Evolutionary conservation across 2,113 vertebrate species (phyloP).

Genomic region (Oreocharis arfaki): DNA sequence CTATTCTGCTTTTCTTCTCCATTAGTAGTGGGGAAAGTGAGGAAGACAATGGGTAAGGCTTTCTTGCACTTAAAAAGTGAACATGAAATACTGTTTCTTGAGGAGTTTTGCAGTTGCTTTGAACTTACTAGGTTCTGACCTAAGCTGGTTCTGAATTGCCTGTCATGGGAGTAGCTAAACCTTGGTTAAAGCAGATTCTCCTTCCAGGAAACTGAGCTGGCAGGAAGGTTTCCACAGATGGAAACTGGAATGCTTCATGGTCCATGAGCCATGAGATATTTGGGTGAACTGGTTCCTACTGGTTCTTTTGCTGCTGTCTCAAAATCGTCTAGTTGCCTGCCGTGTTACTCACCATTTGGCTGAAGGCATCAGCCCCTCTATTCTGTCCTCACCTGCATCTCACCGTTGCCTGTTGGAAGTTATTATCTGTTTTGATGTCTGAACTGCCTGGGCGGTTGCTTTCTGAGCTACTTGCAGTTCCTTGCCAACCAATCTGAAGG

Average conservation of each 20-base stretch:
- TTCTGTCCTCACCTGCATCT: background rate
- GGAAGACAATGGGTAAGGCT: background rate
- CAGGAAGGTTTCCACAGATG: background rate
- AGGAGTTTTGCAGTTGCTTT: background rate
- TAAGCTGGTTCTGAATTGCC: background rate
- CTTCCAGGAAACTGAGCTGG: background rate
- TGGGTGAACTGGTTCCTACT: background rate
- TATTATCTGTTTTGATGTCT: background rate
- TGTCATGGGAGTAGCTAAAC: background rate
- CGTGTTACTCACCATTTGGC: background rate
- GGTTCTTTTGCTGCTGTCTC: background rate
- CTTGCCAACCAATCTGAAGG: conserved; percentile 49
- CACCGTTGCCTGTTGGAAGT: fast-evolving
- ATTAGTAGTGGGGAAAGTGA: background rate
- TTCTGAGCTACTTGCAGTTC: conserved; percentile 37
- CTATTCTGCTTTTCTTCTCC: background rate
- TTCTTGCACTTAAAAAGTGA: background rate
- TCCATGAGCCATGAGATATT: background rate
- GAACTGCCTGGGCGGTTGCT: conserved; percentile 24
- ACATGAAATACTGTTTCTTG: background rate
- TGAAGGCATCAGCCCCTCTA: background rate
- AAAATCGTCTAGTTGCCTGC: background rate
- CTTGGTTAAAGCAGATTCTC: background rate
- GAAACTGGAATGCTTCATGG: background rate
- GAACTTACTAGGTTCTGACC: background rate